Conservation (phyloP, 2,113 vertebrate genomes). For the Hyla sarda region DNA sequence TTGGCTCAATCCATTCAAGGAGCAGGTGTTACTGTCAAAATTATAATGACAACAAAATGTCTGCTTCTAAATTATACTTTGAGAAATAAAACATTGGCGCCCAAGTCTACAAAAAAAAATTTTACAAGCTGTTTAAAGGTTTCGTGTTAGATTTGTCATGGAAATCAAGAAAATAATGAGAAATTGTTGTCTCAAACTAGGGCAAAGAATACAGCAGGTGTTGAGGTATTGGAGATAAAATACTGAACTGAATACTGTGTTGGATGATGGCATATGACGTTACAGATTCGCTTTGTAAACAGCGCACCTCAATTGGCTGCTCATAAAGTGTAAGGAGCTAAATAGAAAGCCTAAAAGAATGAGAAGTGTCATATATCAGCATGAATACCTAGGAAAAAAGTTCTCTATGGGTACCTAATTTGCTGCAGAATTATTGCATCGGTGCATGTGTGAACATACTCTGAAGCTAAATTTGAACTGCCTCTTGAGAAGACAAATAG, state of each 20-base stretch:
- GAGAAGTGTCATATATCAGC: no score
- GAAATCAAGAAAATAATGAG: not conserved
- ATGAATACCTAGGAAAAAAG: no score
- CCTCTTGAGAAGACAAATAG: no score
- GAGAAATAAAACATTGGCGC: not conserved
- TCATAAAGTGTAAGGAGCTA: no score
- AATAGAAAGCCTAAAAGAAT: no score
- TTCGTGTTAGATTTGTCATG: not conserved
- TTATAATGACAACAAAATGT: slow-evolving; percentile 32
- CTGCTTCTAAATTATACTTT: slow-evolving; percentile 1
- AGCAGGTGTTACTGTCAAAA: slow-evolving; percentile 23
- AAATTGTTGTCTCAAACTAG: slow-evolving; percentile 29
- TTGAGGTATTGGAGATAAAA: not conserved
- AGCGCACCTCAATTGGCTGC: not conserved
- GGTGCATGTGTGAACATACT: no score
- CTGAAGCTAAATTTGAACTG: no score
- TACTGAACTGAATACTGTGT: not conserved
- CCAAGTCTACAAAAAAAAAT: slow-evolving; percentile 39
- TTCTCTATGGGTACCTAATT: no score
- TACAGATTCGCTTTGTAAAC: not conserved
- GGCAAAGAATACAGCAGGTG: slow-evolving; percentile 38
- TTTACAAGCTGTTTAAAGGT: slow-evolving; percentile 19
- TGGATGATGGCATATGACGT: not conserved
- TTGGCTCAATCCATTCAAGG: not conserved
- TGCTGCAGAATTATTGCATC: no score